Evolutionary conservation across 2,113 vertebrate species (phyloP), one percentile per base, ranked within the genome.

Genomic region (Raja brachyura): DNA sequence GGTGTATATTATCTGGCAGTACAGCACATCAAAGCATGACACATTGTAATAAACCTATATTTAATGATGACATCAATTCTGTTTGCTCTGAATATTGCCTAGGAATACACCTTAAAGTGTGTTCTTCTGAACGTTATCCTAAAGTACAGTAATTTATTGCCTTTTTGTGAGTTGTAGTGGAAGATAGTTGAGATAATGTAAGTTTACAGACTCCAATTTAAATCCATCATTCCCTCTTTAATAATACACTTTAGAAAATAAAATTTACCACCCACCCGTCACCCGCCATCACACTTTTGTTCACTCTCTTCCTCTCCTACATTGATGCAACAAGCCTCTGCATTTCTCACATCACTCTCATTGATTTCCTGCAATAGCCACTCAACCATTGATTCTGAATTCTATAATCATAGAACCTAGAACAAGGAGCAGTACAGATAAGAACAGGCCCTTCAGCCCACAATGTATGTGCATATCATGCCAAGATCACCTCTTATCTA

Each of bases 11-110:
- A 66, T 88, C 11, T 66, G 83, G n/a, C 83, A 61, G 56, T 86
- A 86, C 81, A 61, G 59, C 22, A 88, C 83, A 88, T 63, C 59
- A 66, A 88, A 88, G 83, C 59, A 88, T 31, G 59, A n/a, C 83
- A 88, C 20, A 28, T 59, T 85, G 54, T 86, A n/a, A n/a, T 86
- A 86, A 86, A 31, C 83, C 56, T 63, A 63, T 86, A 86, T 86
- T 63, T 86, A 86, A 59, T 61, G 83, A 88, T 88, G 56, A 13
- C 28, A 63, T 88, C 59, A 88, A 63, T 88, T 88, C 59, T 66
- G 31, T 66, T 88, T 31, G 83, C 31, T 28, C 63, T 63, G 28
- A n/a, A 61, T 86, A 63, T 0, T 63, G 11, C 59, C 56, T 31
- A 20, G 25, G 13, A 88, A 63, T 59, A 88, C 83, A 88, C 59